phyloP scores from a whole-genome alignment of 1,140 invertebrate genomes.

The Drosophila orena region DNA sequence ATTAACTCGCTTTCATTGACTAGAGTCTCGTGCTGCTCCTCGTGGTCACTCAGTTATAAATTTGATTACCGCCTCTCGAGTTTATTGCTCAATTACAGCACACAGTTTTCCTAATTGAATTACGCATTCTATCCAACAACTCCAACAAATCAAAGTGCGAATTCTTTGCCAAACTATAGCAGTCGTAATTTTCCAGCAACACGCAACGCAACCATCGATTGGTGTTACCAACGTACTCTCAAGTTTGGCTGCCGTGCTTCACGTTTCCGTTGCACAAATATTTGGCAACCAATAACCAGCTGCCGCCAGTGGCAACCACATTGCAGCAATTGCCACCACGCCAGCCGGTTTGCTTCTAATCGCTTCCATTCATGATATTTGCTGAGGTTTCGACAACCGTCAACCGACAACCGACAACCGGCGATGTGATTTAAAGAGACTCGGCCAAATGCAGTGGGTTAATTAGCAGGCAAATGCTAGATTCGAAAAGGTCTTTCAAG shows the following conservation, averaged over 20 bases:
- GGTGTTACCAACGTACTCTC: constrained; percentile 7
- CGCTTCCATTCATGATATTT: constrained; percentile 48
- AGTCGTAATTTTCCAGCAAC: constrained; percentile 27
- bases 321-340: constrained; percentile 42
- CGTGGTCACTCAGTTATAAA: constrained; percentile 7
- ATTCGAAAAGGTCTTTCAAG: constrained; percentile 24
- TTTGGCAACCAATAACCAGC: constrained; percentile 44
- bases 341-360: constrained; percentile 44
- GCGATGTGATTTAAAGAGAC: constrained; percentile 40
- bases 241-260: constrained; percentile 28
- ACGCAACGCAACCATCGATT: constrained; percentile 38
- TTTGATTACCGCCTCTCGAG: constrained; percentile 20
- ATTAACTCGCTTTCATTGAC: constrained; percentile 31
- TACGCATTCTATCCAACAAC: constrained; percentile 11
- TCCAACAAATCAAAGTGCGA: constrained; percentile 23
- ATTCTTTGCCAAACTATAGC: constrained; percentile 10
- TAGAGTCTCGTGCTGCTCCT: constrained; percentile 34
- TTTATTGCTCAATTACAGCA: constrained; percentile 25
- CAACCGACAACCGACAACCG: constrained; percentile 12
- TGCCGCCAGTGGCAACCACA: constrained; percentile 44
- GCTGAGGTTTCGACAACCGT: constrained; percentile 38
- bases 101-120: constrained; percentile 26
- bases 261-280: constrained; percentile 54
- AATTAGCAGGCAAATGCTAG: constrained; percentile 63
- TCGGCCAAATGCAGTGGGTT: constrained; percentile 22